Percentiles rank a stretch among this genome's conserved stretches.
Evolutionary conservation across 2,797 vertebrate genomes (phyloP).

Genomic region (Toxotes lorentzi): DNA sequence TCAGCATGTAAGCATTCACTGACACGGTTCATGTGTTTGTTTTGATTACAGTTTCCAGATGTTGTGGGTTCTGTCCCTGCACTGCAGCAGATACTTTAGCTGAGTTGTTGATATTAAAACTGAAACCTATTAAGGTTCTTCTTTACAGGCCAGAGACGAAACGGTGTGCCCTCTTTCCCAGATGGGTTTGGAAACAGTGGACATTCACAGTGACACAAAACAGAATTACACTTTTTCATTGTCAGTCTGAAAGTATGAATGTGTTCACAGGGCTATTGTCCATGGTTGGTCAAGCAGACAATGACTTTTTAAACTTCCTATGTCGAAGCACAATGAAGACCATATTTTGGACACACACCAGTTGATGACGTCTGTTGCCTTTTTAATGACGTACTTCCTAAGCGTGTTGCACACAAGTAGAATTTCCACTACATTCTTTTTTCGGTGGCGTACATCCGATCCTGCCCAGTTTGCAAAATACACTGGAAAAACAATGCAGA

Average conservation of each 20-base stretch:
- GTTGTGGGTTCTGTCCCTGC: constrained; percentile 55
- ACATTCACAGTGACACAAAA: background rate
- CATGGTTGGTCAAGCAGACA: background rate
- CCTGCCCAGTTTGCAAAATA: background rate
- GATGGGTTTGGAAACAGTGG: constrained; percentile 15
- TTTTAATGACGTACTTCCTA: background rate
- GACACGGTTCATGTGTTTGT: constrained; percentile 62
- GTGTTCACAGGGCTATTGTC: background rate
- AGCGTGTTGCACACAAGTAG: background rate
- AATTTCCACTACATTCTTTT: background rate
- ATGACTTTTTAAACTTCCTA: background rate
- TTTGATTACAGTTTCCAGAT: constrained; percentile 70
- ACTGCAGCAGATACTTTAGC: constrained; percentile 34
- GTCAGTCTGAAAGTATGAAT: background rate
- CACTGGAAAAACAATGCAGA: background rate
- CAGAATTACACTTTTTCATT: background rate
- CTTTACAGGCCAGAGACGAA: constrained; percentile 27
- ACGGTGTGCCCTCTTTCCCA: background rate
- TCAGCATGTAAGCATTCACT: constrained; percentile 45
- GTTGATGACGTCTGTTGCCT: background rate
- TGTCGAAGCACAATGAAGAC: background rate
- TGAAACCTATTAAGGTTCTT: constrained; percentile 34
- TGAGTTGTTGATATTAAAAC: constrained; percentile 65
- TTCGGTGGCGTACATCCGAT: background rate
- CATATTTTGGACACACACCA: background rate